These are phyloP conservation scores for Procavia capensis DNA, from an alignment of 2,113 vertebrate genomes.

Conservation along the genomic window DNA sequence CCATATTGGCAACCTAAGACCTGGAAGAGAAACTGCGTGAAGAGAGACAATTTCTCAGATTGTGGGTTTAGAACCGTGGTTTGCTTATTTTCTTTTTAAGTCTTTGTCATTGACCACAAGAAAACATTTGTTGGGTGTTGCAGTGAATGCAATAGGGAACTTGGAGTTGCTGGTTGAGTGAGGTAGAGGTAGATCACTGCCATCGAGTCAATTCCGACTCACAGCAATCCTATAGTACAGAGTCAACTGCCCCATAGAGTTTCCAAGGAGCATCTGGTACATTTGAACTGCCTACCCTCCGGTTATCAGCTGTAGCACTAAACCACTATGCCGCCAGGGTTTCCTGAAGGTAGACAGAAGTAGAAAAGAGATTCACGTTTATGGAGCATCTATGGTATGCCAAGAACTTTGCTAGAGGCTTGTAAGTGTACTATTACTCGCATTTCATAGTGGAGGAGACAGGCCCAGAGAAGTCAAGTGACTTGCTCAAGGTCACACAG, in stretches of 20 bases:
- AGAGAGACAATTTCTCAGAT: slow-evolving; percentile 63
- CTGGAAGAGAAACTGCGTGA: slow-evolving; percentile 67
- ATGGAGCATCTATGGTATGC: background rate
- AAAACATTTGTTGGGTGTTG: background rate
- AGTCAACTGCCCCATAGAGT: too few species aligned
- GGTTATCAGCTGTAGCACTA: too few species aligned
- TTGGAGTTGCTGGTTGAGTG: background rate
- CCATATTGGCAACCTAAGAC: slow-evolving; percentile 76
- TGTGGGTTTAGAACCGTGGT: background rate
- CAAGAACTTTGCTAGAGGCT: background rate
- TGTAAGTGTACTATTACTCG: background rate
- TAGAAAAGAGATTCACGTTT: background rate
- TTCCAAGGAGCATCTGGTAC: too few species aligned
- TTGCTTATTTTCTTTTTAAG: slow-evolving; percentile 69
- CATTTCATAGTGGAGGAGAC: background rate
- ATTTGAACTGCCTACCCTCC: too few species aligned
- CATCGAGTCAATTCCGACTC: too few species aligned
- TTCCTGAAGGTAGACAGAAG: too few species aligned
- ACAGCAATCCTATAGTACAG: too few species aligned
- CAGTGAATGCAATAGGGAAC: background rate
- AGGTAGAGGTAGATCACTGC: background rate
- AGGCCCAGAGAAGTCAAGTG: background rate
- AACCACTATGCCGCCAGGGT: too few species aligned
- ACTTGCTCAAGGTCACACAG: background rate
- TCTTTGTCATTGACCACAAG: slow-evolving; percentile 5